These are phyloP conservation scores for Echinops telfairi DNA, from an alignment of 2,113 vertebrate genomes.

Conservation along the genomic window DNA sequence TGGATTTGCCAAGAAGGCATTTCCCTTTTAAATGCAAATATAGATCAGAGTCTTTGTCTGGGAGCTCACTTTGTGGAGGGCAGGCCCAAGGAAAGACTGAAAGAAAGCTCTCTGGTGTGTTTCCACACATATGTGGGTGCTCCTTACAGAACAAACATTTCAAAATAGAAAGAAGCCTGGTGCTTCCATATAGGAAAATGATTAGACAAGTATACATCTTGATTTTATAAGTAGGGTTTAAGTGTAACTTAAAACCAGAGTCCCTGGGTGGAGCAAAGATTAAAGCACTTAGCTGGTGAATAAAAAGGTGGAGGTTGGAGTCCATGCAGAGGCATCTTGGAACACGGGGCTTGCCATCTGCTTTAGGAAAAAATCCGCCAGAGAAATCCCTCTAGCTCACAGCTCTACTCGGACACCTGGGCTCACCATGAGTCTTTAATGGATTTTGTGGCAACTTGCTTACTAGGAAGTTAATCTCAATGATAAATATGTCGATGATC, in stretches of 20 bases:
- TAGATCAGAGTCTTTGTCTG: conserved; percentile 10
- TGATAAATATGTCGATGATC: background rate
- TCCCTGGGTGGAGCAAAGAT: background rate
- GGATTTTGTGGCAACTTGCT: background rate
- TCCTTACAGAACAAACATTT: conserved; percentile 33
- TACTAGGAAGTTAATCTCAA: background rate
- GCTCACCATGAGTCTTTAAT: background rate
- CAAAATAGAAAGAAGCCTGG: background rate
- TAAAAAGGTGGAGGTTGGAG: background rate
- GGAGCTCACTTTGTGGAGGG: background rate
- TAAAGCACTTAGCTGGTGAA: background rate
- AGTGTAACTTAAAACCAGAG: background rate
- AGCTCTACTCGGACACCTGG: background rate
- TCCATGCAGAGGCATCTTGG: background rate
- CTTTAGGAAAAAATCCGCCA: background rate
- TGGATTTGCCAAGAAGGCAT: background rate
- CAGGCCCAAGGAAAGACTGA: background rate
- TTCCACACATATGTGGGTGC: background rate
- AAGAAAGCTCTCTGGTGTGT: background rate
- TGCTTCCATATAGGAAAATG: conserved; percentile 9
- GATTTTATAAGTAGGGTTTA: conserved; percentile 15
- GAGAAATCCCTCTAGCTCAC: background rate
- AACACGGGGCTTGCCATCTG: background rate
- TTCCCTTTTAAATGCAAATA: conserved; percentile 56
- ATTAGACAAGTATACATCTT: background rate